Percentiles rank a stretch among this genome's conserved stretches.
phyloP scores from a whole-genome alignment of 2,888 invertebrate species.

The Pyrrhosoma nymphula region DNA sequence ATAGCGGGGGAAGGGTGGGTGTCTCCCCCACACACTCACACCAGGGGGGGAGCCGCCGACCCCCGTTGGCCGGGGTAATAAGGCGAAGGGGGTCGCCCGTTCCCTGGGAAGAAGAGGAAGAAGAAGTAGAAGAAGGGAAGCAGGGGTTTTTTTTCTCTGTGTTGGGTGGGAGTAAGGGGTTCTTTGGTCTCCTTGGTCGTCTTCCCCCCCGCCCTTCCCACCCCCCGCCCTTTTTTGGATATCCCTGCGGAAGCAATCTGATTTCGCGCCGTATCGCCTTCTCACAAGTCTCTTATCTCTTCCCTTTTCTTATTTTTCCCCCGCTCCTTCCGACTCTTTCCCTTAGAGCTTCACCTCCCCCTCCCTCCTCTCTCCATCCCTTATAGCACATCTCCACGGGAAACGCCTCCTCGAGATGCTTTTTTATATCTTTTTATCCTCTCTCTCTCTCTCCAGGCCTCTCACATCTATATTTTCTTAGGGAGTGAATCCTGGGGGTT shows the following conservation, averaged over 20 bases:
- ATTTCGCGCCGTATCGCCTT: slow-evolving; percentile 6
- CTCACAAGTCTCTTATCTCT: slow-evolving; percentile 11
- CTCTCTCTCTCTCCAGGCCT: background rate
- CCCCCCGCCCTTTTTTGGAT: background rate
- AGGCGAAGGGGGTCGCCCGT: background rate
- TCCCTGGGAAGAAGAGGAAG: background rate
- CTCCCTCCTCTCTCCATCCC: too few species aligned
- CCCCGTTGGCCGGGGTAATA: slow-evolving; percentile 8
- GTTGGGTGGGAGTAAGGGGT: too few species aligned
- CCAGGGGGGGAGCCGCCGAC: background rate
- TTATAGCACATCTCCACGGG: background rate
- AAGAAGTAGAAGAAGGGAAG: too few species aligned
- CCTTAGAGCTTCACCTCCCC: too few species aligned
- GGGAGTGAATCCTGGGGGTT: background rate
- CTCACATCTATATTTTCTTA: background rate
- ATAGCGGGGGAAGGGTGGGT: background rate
- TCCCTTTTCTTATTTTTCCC: background rate
- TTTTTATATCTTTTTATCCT: background rate
- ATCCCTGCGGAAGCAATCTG: slow-evolving; percentile 18
- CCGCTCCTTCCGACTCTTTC: background rate
- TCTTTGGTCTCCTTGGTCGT: too few species aligned
- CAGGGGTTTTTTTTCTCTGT: too few species aligned
- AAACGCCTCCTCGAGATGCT: background rate
- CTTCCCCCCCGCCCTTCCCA: background rate
- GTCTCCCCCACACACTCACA: background rate